phyloP scores from a whole-genome alignment of 1,140 invertebrate species.

The Druon quercuslanigerum region DNA sequence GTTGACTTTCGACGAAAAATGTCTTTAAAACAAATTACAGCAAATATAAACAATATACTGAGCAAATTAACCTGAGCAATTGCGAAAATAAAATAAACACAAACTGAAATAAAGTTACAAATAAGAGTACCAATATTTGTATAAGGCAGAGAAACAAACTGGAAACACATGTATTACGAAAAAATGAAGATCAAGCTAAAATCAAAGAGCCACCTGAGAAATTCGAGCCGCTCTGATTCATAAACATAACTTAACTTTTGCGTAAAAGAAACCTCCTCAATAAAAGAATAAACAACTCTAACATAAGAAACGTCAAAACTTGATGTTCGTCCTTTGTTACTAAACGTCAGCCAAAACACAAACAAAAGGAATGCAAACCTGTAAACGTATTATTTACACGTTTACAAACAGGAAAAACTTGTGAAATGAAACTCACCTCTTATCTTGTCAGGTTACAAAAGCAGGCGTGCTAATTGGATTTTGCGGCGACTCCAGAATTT shows the following conservation, averaged over 20 bases:
- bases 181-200: too few relatives aligned
- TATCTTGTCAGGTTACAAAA: constrained; percentile 8
- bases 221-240: background rate
- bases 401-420: background rate
- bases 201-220: too few relatives aligned
- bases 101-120: too few relatives aligned
- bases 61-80: too few relatives aligned
- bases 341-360: background rate
- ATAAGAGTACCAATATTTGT: too few relatives aligned
- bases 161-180: too few relatives aligned
- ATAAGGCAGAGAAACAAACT: too few relatives aligned
- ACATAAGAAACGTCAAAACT: background rate
- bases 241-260: background rate
- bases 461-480: constrained; percentile 5
- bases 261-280: background rate
- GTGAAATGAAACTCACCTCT: constrained; percentile 33
- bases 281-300: constrained; percentile 20
- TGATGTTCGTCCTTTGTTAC: background rate
- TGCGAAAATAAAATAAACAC: too few relatives aligned
- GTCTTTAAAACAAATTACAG: too few relatives aligned
- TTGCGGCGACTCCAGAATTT: background rate
- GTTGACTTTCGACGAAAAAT: too few relatives aligned
- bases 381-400: background rate
- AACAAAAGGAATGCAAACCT: background rate
- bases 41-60: too few relatives aligned